Percentiles rank a stretch among this genome's conserved stretches.
phyloP scores from a whole-genome alignment of 2,888 invertebrate genomes.

The Campaea margaritaria region DNA sequence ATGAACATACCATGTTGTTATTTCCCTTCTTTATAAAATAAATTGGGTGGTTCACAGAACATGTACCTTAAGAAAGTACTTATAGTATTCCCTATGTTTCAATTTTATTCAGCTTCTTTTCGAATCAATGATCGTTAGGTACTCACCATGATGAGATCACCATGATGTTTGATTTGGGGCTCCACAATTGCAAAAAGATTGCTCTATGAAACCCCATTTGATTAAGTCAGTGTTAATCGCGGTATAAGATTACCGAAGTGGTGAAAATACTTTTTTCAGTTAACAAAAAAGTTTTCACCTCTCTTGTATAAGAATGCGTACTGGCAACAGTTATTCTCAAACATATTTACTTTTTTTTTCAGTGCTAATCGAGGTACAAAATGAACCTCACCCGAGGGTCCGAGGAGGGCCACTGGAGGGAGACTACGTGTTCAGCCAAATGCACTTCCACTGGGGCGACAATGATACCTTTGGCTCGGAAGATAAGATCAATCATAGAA shows the following conservation, averaged over 20 bases:
- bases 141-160: too few species aligned
- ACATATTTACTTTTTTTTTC: slow-evolving; percentile 39
- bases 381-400: slow-evolving; percentile 83
- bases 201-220: too few species aligned
- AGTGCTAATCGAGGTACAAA: slow-evolving; percentile 87
- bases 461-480: slow-evolving; percentile 92
- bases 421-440: slow-evolving; percentile 89
- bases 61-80: too few species aligned
- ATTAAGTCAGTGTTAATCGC: too few species aligned
- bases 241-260: too few species aligned
- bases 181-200: too few species aligned
- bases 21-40: neutral
- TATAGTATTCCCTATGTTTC: too few species aligned
- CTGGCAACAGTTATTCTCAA: neutral
- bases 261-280: too few species aligned
- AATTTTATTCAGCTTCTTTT: too few species aligned
- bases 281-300: too few species aligned
- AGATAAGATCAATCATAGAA: slow-evolving; percentile 88
- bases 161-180: too few species aligned
- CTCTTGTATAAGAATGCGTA: neutral
- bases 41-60: neutral
- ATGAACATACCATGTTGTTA: neutral
- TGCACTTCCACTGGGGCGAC: slow-evolving; percentile 94
- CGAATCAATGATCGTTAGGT: too few species aligned
- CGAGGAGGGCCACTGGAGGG: slow-evolving; percentile 88